phyloP scores from a whole-genome alignment of 2,888 invertebrate species.

The Bombyx huttoni region DNA sequence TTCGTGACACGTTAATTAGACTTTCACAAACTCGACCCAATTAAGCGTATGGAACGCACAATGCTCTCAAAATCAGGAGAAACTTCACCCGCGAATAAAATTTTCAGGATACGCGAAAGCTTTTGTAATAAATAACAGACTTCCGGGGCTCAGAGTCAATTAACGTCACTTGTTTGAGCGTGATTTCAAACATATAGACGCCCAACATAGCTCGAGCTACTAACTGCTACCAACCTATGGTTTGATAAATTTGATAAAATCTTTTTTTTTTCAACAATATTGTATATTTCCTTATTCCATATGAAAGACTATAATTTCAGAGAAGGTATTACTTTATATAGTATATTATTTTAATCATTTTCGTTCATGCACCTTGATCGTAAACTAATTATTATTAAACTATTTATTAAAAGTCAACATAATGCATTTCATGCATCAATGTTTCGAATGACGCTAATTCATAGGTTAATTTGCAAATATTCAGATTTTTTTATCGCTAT shows the following conservation, averaged over 20 bases:
- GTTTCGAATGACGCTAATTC: background rate
- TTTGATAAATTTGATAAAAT: conserved; percentile 4
- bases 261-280: background rate
- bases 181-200: conserved; percentile 18
- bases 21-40: conserved; percentile 13
- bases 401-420: too few relatives aligned
- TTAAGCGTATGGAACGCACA: conserved; percentile 14
- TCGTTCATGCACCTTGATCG: too few relatives aligned
- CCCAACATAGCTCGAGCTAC: conserved; percentile 9
- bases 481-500: too few relatives aligned
- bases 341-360: too few relatives aligned
- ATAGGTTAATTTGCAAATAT: background rate
- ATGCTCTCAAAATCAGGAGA: conserved; percentile 10
- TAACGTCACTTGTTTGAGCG: conserved; percentile 28
- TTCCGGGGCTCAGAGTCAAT: conserved; percentile 24
- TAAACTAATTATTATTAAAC: too few relatives aligned
- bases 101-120: conserved; percentile 15
- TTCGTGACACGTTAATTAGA: background rate
- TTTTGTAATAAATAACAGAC: conserved; percentile 27
- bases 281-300: background rate
- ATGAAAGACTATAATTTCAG: background rate
- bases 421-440: too few relatives aligned
- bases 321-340: too few relatives aligned
- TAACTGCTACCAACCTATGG: conserved; percentile 16
- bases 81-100: conserved; percentile 11